phyloP scores from a whole-genome alignment of 2,113 vertebrate species.

The Rattus rattus region DNA sequence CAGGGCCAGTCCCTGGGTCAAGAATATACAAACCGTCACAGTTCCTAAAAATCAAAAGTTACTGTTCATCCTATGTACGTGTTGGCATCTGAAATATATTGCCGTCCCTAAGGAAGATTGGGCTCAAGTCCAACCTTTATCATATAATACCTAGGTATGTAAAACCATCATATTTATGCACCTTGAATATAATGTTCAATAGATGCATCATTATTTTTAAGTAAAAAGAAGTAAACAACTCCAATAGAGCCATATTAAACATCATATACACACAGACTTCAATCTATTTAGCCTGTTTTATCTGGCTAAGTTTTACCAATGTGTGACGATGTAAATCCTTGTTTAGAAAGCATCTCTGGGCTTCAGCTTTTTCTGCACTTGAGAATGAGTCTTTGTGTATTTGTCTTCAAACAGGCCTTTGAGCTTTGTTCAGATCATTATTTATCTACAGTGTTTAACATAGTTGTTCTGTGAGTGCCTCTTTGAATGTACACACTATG shows the following conservation, averaged over 20 bases:
- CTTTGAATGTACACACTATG: background rate
- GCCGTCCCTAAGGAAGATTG: background rate
- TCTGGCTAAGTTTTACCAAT: constrained; percentile 19
- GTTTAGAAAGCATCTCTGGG: constrained; percentile 34
- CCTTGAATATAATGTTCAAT: background rate
- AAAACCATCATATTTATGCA: background rate
- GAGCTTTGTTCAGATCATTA: constrained; percentile 26
- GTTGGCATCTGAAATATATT: background rate
- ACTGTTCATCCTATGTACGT: background rate
- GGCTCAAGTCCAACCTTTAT: background rate
- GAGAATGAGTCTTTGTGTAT: constrained; percentile 62
- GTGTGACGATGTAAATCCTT: constrained; percentile 8
- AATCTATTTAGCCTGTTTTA: background rate
- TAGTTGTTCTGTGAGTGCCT: constrained; percentile 26
- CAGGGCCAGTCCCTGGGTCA: no score
- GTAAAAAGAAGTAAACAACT: background rate
- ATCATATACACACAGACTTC: background rate
- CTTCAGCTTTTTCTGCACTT: background rate
- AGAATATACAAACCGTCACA: no score
- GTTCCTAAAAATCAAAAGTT: background rate
- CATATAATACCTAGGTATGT: background rate
- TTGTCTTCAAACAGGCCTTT: constrained; percentile 41
- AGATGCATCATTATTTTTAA: background rate
- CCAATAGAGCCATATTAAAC: background rate
- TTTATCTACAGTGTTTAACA: constrained; percentile 53